Evolutionary conservation across 2,113 vertebrate genomes (phyloP).

Genomic region (Campylorhamphus procurvoides): DNA sequence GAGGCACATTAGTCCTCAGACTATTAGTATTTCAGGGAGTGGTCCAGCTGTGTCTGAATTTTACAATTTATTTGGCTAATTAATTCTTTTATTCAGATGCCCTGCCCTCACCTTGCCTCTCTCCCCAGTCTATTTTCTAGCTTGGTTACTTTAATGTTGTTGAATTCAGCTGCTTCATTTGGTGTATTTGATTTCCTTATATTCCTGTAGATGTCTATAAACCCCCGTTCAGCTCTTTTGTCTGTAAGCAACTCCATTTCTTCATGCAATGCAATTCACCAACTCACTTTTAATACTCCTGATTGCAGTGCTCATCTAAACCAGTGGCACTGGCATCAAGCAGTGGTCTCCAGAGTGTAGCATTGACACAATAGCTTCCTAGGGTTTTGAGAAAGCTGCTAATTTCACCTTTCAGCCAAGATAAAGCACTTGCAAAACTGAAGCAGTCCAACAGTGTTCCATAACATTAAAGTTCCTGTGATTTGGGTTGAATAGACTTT

Average conservation of each 20-base stretch:
- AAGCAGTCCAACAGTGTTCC: constrained; percentile 60
- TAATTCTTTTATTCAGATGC: not conserved
- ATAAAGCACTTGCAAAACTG: constrained; percentile 56
- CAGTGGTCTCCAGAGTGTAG: constrained; percentile 53
- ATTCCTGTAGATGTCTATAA: not conserved
- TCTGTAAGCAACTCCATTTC: constrained; percentile 9
- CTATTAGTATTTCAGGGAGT: not conserved
- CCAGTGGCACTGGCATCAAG: constrained; percentile 53
- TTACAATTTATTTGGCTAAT: not conserved
- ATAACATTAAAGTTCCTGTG: constrained; percentile 48
- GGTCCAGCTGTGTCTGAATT: not conserved
- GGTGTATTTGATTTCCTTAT: not conserved
- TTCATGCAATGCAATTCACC: constrained; percentile 29
- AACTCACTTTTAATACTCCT: constrained; percentile 54
- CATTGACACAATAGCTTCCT: constrained; percentile 62
- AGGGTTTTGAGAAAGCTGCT: constrained; percentile 57
- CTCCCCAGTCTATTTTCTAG: not conserved
- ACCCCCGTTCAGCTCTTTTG: constrained; percentile 40
- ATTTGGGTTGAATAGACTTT: constrained; percentile 47
- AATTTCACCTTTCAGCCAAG: constrained; percentile 66
- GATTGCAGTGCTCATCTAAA: constrained; percentile 66
- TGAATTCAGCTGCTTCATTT: not conserved
- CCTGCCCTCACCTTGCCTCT: not conserved
- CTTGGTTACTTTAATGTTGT: not conserved
- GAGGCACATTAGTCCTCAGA: not conserved